Conservation (phyloP, 2,113 vertebrate species). For the Halcyon malimbica region DNA sequence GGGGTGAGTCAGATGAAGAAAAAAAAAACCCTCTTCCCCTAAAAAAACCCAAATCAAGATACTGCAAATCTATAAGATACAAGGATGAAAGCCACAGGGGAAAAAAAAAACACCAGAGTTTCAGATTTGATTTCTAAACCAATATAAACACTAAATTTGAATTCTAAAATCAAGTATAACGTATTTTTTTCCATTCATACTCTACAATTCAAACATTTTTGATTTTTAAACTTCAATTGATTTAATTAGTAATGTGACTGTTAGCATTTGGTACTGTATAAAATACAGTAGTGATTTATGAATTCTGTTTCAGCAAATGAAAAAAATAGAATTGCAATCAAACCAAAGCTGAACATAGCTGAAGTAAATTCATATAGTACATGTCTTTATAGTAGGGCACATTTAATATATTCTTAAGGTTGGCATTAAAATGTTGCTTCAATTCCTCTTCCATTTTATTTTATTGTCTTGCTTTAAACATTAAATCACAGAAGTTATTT, state of each 20-base stretch:
- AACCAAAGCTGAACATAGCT: neutral
- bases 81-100: neutral
- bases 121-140: neutral
- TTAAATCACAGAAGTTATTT: constrained; percentile 23
- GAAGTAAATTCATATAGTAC: neutral
- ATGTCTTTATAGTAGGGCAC: neutral
- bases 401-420: neutral
- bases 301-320: neutral
- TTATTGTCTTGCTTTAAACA: constrained; percentile 4
- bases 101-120: neutral
- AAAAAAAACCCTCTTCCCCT: neutral
- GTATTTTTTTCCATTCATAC: neutral
- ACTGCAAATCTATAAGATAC: neutral
- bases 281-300: neutral
- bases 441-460: neutral
- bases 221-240: neutral
- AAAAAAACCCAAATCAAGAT: neutral
- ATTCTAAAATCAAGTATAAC: neutral
- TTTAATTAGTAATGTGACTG: neutral
- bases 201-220: neutral
- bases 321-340: neutral
- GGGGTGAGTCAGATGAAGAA: constrained; percentile 26
- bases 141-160: neutral
- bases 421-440: neutral
- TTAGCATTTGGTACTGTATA: neutral